Evolutionary conservation across 2,113 vertebrate genomes (phyloP).

Genomic region (Microcebus murinus): DNA sequence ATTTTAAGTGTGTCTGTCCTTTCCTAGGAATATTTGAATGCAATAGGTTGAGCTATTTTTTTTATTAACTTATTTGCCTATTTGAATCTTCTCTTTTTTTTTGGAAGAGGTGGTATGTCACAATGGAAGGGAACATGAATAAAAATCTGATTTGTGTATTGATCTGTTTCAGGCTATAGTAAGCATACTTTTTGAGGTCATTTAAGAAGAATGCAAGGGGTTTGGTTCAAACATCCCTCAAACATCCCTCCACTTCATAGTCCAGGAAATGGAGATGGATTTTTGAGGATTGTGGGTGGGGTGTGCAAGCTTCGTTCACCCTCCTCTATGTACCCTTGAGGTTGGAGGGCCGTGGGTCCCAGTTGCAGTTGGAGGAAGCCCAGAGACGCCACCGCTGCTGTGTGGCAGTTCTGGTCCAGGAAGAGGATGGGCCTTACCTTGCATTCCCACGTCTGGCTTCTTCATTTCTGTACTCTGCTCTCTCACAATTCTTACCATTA

Average conservation of each 20-base stretch:
- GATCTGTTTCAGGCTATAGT: neutral
- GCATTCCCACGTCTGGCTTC: fast-evolving
- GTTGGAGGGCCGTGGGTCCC: neutral
- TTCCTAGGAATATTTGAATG: constrained; percentile 25
- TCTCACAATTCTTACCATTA: neutral
- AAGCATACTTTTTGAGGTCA: neutral
- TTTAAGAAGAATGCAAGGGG: neutral
- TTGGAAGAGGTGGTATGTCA: neutral
- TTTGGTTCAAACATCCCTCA: neutral
- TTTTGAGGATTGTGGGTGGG: neutral
- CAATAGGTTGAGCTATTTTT: neutral
- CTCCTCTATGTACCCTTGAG: neutral
- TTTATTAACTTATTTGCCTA: neutral
- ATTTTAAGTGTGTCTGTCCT: constrained; percentile 16
- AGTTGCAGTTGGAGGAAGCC: neutral
- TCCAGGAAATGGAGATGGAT: neutral
- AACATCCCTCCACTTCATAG: neutral
- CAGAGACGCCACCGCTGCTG: neutral
- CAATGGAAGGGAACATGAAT: neutral
- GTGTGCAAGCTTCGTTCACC: neutral
- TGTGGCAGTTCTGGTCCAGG: too few relatives aligned
- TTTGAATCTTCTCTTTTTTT: neutral
- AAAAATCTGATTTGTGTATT: neutral
- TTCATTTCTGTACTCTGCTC: neutral
- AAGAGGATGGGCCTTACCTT: fast-evolving